Base-by-base conservation (phyloP, 2,888 invertebrate species). In the Hydraecia micacea region DNA sequence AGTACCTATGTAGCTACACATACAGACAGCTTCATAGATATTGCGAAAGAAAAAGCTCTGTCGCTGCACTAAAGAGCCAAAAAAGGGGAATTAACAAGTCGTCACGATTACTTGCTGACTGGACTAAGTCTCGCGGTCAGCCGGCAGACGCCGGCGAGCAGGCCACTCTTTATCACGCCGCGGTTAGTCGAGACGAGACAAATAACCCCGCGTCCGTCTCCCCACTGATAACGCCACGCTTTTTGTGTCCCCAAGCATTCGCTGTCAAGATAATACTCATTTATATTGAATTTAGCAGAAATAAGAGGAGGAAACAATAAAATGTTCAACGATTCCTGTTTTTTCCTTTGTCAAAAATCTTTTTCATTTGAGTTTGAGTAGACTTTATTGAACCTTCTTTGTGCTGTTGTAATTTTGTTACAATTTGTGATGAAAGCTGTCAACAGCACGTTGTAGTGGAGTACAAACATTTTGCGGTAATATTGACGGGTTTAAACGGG, bases 171-270 rank as follows among this genome's bases (percentile, higher is more conserved):
- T 79, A 84, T 83, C 83, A 78, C 36, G 68, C 52, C 55, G 75
- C 18, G 75, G 79, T 75, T 68, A 60, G 58, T 66, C n/a, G 75
- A 71, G 68, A 74, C 74, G 72, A 73, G 83, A 80, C 83, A 88
- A 87, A 89, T 84, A 87, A 75, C 84, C 78, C 28, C 75, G 73
- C 79, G 82, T 84, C 86, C 80, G 65, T 85, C 81, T 86, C 71
- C 69, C 68, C 46, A 32, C 65, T 68, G 88, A 89, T 89, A 89
- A 84, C 80, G 87, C 68, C 75, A 70, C 78, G 75, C 75, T 86
- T 86, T 87, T 90, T 85, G 80, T 86, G 73, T 75, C 75, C 77
- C 68, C 60, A 62, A 83, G 52, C 68, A 77, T 80, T 85, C 80
- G 72, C 77, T 78, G 87, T 85, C 84, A 76, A 82, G 88, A 86